These are phyloP conservation scores for Alligator mississippiensis DNA, from an alignment of 2,113 vertebrate genomes.

Conservation along the genomic window DNA sequence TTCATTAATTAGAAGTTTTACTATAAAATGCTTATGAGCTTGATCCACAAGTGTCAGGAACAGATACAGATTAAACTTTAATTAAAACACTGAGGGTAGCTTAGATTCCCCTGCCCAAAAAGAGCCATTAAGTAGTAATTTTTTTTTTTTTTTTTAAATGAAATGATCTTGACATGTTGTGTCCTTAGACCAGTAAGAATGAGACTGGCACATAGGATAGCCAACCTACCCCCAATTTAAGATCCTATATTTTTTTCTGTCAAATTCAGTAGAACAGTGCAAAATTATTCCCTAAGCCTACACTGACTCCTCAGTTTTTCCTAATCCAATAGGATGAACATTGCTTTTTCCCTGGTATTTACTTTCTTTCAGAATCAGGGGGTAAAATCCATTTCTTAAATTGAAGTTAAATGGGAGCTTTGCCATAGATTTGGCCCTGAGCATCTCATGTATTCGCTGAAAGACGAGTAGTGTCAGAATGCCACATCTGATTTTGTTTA, in stretches of 20 bases:
- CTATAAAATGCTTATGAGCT: not conserved
- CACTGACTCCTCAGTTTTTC: not conserved
- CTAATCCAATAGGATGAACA: not conserved
- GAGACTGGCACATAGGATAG: not conserved
- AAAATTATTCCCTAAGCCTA: not conserved
- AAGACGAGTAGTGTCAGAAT: not conserved
- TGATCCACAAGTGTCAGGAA: not conserved
- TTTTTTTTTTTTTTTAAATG: not conserved
- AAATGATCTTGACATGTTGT: not conserved
- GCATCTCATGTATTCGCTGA: not conserved
- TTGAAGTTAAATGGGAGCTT: not conserved
- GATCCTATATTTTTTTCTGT: conserved; percentile 24
- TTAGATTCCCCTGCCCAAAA: not conserved
- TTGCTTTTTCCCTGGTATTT: not conserved
- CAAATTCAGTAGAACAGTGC: not conserved
- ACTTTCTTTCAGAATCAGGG: not conserved
- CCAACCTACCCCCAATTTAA: conserved; percentile 54
- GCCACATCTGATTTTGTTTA: not conserved
- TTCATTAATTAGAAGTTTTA: not conserved
- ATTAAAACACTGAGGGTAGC: not conserved
- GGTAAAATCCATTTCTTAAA: not conserved
- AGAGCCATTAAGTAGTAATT: not conserved
- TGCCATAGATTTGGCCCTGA: not conserved
- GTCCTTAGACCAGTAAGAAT: not conserved
- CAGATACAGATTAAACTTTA: not conserved